Percentiles rank a stretch among this genome's conserved stretches.
Conservation (phyloP, 2,888 invertebrate species). For the Perizoma flavofasciatum region DNA sequence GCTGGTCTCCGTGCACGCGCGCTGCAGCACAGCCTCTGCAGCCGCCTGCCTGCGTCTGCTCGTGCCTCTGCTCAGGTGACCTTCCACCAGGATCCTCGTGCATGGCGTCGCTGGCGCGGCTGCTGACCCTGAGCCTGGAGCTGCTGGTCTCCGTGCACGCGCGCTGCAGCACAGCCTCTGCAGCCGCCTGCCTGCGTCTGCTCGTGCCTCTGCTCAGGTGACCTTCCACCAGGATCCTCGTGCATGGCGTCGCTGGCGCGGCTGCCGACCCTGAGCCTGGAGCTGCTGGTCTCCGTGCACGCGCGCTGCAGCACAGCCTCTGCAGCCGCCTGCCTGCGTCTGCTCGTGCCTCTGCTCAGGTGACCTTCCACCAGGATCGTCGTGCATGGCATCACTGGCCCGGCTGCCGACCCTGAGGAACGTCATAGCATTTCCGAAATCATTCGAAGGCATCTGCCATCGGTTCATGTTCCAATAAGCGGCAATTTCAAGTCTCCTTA, state of each 20-base stretch:
- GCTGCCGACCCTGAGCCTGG: conserved; percentile 42
- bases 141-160: conserved; percentile 41
- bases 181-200: conserved; percentile 37
- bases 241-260: conserved; percentile 55
- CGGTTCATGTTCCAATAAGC: too few species aligned
- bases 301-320: conserved; percentile 17
- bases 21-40: conserved; percentile 17
- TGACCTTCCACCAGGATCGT: conserved; percentile 38
- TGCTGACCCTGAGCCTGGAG: conserved; percentile 43
- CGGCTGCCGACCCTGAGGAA: conserved; percentile 37
- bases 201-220: conserved; percentile 63
- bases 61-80: conserved; percentile 61
- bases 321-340: conserved; percentile 27
- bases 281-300: conserved; percentile 44
- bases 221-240: conserved; percentile 29
- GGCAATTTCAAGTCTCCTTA: too few species aligned
- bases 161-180: conserved; percentile 16
- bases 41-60: conserved; percentile 43
- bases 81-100: conserved; percentile 41
- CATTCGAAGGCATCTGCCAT: too few species aligned
- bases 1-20: conserved; percentile 39
- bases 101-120: conserved; percentile 52
- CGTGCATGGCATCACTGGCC: conserved; percentile 53
- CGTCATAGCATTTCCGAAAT: too few species aligned
- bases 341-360: conserved; percentile 63